Percentiles rank a stretch among this genome's conserved stretches.
Conservation (phyloP, 2,888 invertebrate genomes). For the Drepanosiphum platanoidis region DNA sequence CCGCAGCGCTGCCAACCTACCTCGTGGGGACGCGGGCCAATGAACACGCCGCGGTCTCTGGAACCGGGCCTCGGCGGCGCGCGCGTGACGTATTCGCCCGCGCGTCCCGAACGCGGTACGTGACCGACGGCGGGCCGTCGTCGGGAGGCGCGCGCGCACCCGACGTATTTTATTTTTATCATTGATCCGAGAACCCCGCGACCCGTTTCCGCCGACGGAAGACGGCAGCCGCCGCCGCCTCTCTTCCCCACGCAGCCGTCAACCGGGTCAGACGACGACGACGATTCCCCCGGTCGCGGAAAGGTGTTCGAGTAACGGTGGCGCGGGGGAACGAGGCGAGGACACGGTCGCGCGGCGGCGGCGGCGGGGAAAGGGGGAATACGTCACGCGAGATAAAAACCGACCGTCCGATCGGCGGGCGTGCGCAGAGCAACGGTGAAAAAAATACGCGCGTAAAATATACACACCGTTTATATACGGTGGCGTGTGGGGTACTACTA, state of each 20-base stretch:
- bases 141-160: conserved; percentile 13
- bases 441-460: background rate
- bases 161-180: conserved; percentile 54
- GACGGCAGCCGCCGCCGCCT: background rate
- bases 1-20: conserved; percentile 59
- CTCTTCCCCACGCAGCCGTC: conserved; percentile 2
- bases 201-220: background rate
- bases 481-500: background rate
- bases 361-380: background rate
- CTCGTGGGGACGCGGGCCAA: conserved; percentile 26
- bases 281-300: background rate
- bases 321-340: background rate
- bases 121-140: conserved; percentile 35
- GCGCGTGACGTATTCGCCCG: conserved; percentile 44
- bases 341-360: conserved; percentile 13
- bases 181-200: conserved; percentile 50
- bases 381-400: conserved; percentile 60
- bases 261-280: conserved; percentile 28
- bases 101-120: conserved; percentile 19
- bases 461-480: background rate
- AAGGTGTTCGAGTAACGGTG: background rate
- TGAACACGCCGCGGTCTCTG: conserved; percentile 16
- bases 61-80: background rate
- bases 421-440: conserved; percentile 43
- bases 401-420: background rate